These are phyloP conservation scores for Alethe diademata DNA, from an alignment of 2,113 vertebrate species.

Conservation along the genomic window DNA sequence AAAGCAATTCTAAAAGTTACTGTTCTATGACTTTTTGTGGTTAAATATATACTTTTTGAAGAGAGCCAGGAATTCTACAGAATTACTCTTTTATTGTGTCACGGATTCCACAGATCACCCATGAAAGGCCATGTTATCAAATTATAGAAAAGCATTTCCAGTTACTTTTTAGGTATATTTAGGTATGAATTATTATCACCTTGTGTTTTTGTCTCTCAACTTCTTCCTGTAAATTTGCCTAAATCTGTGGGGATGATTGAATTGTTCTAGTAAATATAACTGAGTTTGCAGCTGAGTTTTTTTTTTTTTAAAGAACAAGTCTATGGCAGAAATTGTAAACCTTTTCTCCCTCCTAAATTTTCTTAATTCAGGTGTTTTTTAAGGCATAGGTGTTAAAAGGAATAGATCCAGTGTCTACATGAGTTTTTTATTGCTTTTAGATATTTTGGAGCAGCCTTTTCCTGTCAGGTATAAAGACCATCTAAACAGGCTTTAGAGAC, in stretches of 20 bases:
- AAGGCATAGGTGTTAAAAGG: background rate
- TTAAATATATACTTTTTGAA: background rate
- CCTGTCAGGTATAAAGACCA: background rate
- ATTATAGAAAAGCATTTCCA: background rate
- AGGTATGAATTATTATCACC: background rate
- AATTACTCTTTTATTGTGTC: background rate
- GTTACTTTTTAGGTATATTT: background rate
- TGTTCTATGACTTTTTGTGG: background rate
- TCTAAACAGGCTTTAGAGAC: background rate
- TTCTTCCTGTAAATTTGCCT: background rate
- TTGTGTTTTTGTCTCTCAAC: background rate
- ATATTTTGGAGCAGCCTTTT: background rate
- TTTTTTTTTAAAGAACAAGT: background rate
- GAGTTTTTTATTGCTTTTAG: background rate
- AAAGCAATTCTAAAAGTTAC: background rate
- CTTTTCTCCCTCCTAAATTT: background rate
- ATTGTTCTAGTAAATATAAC: background rate
- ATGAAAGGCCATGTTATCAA: background rate
- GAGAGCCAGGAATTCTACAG: background rate
- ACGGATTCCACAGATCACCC: background rate
- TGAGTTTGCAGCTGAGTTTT: background rate
- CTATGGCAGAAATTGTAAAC: background rate
- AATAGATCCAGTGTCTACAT: background rate
- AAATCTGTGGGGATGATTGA: background rate
- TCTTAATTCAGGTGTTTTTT: background rate